Conservation (phyloP, 2,797 vertebrate species). For the Chelmon rostratus region DNA sequence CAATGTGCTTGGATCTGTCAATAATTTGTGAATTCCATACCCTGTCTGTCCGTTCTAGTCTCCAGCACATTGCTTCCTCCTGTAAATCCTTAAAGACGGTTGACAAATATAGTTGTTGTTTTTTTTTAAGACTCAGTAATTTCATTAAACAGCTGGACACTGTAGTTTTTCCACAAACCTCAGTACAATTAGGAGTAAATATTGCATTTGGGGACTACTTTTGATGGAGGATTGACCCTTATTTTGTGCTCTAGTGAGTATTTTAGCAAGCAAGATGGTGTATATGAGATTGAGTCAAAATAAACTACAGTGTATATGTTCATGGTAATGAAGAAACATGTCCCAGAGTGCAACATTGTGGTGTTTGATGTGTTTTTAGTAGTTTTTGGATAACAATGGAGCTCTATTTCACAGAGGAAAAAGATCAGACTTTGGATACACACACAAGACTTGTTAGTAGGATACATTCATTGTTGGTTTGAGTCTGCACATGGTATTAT, state of each 20-base stretch:
- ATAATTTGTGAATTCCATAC: background rate
- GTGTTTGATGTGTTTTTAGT: background rate
- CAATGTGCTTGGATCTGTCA: background rate
- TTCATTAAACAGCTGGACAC: too few species aligned
- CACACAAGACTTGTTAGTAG: too few species aligned
- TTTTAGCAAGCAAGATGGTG: background rate
- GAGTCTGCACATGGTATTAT: too few species aligned
- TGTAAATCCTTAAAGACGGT: background rate
- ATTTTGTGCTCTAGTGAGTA: background rate
- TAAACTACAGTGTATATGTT: background rate
- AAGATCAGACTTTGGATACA: too few species aligned
- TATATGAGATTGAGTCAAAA: background rate
- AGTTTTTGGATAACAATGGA: too few species aligned
- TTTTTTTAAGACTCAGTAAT: too few species aligned
- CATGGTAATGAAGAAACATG: too few species aligned
- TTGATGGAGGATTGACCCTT: background rate
- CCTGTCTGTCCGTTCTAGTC: background rate
- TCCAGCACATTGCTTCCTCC: background rate
- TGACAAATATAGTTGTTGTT: too few species aligned
- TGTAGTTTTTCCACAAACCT: too few species aligned
- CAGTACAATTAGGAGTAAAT: too few species aligned
- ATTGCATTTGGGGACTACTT: background rate
- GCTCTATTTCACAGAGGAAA: too few species aligned
- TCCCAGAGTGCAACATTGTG: background rate
- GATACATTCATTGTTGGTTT: too few species aligned